These are phyloP conservation scores for Galerucella calmariensis DNA, from an alignment of 2,888 invertebrate genomes.

Conservation along the genomic window DNA sequence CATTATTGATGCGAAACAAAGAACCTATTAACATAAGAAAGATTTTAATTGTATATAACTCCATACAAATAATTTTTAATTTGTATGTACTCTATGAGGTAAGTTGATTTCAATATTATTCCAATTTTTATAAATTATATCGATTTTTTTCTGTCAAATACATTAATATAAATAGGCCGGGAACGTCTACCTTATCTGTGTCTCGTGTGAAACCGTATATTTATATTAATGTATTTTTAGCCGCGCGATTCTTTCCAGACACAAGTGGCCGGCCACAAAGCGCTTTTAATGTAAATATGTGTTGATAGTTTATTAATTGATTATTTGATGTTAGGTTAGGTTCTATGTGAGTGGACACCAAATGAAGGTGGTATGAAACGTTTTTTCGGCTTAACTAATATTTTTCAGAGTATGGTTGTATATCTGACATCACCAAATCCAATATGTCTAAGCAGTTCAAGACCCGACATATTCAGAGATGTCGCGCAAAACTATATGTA, in stretches of 20 bases:
- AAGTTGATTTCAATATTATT: background rate
- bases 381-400: slow-evolving; percentile 40
- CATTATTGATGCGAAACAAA: slow-evolving; percentile 73
- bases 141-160: slow-evolving; percentile 24
- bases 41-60: slow-evolving; percentile 71
- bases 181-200: no score
- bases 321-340: no score
- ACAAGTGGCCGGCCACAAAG: no score
- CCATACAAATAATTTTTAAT: slow-evolving; percentile 68
- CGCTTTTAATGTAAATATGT: no score
- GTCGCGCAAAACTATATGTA: slow-evolving; percentile 63
- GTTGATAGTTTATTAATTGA: no score
- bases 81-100: slow-evolving; percentile 7
- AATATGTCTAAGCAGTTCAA: background rate
- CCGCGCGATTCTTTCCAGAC: no score
- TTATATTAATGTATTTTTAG: no score
- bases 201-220: no score
- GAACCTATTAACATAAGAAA: slow-evolving; percentile 71
- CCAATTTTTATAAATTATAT: slow-evolving; percentile 34
- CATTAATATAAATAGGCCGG: no score
- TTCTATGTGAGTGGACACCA: no score
- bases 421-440: background rate
- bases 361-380: no score
- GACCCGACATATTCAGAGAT: background rate
- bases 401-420: slow-evolving; percentile 10